A percentile compares a stretch with the other conserved stretches of the same genome.
Evolutionary conservation across 2,888 invertebrate genomes (phyloP).

Genomic region (Tinea trinotella): DNA sequence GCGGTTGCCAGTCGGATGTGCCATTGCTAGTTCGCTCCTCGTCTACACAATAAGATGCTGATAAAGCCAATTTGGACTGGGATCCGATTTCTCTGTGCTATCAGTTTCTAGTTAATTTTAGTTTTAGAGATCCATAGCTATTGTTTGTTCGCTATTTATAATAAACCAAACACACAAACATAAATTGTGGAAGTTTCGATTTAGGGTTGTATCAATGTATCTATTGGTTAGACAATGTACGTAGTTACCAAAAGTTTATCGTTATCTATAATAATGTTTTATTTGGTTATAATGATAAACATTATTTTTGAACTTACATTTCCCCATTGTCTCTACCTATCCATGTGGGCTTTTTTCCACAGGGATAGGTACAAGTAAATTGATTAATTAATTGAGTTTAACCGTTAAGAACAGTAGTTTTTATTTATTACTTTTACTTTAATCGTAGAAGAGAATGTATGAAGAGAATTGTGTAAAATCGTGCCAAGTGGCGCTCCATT

Average conservation of each 20-base stretch:
- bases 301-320: too few relatives aligned
- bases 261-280: not conserved
- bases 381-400: too few relatives aligned
- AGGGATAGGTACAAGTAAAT: too few relatives aligned
- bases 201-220: slow-evolving; percentile 5
- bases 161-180: slow-evolving; percentile 32
- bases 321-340: too few relatives aligned
- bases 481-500: too few relatives aligned
- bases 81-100: slow-evolving; percentile 44
- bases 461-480: too few relatives aligned
- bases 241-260: not conserved
- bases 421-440: too few relatives aligned
- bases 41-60: slow-evolving; percentile 37
- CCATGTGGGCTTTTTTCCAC: too few relatives aligned
- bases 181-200: slow-evolving; percentile 12
- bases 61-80: slow-evolving; percentile 43
- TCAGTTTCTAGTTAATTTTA: slow-evolving; percentile 46
- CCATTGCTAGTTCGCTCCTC: slow-evolving; percentile 7
- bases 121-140: slow-evolving; percentile 30
- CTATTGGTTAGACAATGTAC: slow-evolving; percentile 2
- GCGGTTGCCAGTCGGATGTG: slow-evolving; percentile 8
- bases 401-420: too few relatives aligned
- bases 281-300: too few relatives aligned
- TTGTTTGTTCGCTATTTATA: slow-evolving; percentile 34
- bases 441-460: too few relatives aligned